A percentile compares a stretch with the other conserved stretches of the same genome.
Conservation (phyloP, 2,888 invertebrate genomes). For the Agonopterix alstromeriana region DNA sequence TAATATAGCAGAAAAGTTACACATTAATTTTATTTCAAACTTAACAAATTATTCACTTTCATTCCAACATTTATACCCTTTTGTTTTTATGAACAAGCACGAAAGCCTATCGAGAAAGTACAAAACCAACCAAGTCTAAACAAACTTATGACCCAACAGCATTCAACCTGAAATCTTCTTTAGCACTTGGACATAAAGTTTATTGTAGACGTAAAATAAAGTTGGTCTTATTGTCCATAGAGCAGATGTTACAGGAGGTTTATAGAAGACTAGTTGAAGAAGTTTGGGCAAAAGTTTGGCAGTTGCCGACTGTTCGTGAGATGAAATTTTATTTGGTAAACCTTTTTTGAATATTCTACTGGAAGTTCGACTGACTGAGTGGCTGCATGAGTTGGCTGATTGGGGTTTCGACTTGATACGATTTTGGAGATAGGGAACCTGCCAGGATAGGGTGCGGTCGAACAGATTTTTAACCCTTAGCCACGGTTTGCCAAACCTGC, state of each 20-base stretch:
- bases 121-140: slow-evolving; percentile 46
- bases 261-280: slow-evolving; percentile 40
- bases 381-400: background rate
- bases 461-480: no score
- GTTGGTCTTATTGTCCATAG: slow-evolving; percentile 47
- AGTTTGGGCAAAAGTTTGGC: slow-evolving; percentile 41
- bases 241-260: slow-evolving; percentile 66
- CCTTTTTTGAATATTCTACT: slow-evolving; percentile 55
- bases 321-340: slow-evolving; percentile 63
- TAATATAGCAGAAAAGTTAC: background rate
- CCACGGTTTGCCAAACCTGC: no score
- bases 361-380: slow-evolving; percentile 19
- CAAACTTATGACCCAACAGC: slow-evolving; percentile 9
- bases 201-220: slow-evolving; percentile 12
- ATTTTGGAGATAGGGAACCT: no score
- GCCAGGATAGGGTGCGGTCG: no score
- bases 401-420: background rate
- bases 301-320: slow-evolving; percentile 45
- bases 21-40: background rate
- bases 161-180: slow-evolving; percentile 15
- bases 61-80: slow-evolving; percentile 32
- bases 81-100: slow-evolving; percentile 54
- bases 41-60: slow-evolving; percentile 21
- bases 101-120: slow-evolving; percentile 46
- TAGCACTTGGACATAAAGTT: slow-evolving; percentile 15